Evolutionary conservation across 2,797 vertebrate genomes (phyloP), one percentile per base, ranked within the genome.

Genomic region (Lutjanus campechanus): DNA sequence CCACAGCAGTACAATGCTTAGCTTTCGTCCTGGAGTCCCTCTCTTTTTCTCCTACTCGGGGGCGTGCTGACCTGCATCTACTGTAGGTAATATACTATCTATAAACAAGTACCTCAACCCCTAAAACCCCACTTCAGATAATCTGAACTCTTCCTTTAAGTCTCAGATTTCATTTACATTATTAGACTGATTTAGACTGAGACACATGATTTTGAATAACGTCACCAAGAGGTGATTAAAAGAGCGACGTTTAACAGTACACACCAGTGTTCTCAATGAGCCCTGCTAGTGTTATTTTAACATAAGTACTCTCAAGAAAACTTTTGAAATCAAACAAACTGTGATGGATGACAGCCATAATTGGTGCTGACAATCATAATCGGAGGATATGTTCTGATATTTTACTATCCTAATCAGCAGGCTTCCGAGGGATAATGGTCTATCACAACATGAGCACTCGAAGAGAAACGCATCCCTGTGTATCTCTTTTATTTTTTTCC

Each of bases 311-410:
- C 76, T 47, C 7, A 20, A n/a, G 72, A 76, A 80, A 88, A 89
- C 67, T 68, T 82, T 63, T 73, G 4, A 64, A 76, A 69, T 66
- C 50, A 74, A 69, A 68, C 71, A 79, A 84, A 69, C 70, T 61
- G 44, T 77, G 72, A 91, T 79, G 58, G 77, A 84, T 68, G 71
- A 78, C 69, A 46, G 51, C 17, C 43, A 22, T 82, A 87, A 92
- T 73, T 84, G 84, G 56, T 49, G 36, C 71, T 86, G 85, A 74
- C 86, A 86, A 60, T 84, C 36, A 76, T 62, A 71, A 87, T 79
- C 63, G 54, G 13, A 59, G 76, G 70, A 55, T 73, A 54, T 83
- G 67, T 84, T 76, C n/a, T 61, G 51, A 83, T 71, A 79, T 83
- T 79, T 81, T 77, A 67, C 53, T n/a, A 7, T 77, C 40, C 44